Evolutionary conservation across 2,113 vertebrate genomes (phyloP), one percentile per base, ranked within the genome.

Genomic region (Progne subis): DNA sequence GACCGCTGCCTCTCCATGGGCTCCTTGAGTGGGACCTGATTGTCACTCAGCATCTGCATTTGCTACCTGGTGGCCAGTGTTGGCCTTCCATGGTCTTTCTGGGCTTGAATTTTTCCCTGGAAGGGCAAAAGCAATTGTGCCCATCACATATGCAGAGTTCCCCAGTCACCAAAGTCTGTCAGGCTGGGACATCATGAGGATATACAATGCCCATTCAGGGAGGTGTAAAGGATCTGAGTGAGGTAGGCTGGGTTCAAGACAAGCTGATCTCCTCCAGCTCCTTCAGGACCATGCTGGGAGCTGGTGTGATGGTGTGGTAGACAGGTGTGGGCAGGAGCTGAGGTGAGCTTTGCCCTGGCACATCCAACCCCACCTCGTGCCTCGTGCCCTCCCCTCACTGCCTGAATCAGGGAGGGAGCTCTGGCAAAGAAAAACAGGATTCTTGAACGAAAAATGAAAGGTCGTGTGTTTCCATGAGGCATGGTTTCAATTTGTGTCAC

Each of bases 401-500:
- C 65, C 39, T n/a, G 37, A 46, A 8, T 11, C 1, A 1, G 8
- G 21, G 60, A 50, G 43, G 31, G 34, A 97, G 90, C 43, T 82
- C 55, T 74, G 44, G 44, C 0, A 8, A 65, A 86, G n/a, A n/a
- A 86, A 94, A 92, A 84, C 69, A 60, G 57, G 72, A 82, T 84
- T 91, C 70, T 64, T 79, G 55, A 78, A 81, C 20, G 4, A 70
- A 57, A 91, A 90, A 85, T 43, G 65, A 69, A 95, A 95, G 61
- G 64, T 87, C 2, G 0, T 0, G 2, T 77, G 13, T 93, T 84
- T 96, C 81, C 68, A 72, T 75, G 71, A 92, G 86, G 95, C 93
- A 85, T 61, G 55, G 86, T 82, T 89, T 95, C 91, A 88, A 57
- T 92, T 90, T 95, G 86, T 97, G 96, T 88, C 97, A 82, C 32